Conservation (phyloP, 2,113 vertebrate species). For the Eulemur rufifrons region DNA sequence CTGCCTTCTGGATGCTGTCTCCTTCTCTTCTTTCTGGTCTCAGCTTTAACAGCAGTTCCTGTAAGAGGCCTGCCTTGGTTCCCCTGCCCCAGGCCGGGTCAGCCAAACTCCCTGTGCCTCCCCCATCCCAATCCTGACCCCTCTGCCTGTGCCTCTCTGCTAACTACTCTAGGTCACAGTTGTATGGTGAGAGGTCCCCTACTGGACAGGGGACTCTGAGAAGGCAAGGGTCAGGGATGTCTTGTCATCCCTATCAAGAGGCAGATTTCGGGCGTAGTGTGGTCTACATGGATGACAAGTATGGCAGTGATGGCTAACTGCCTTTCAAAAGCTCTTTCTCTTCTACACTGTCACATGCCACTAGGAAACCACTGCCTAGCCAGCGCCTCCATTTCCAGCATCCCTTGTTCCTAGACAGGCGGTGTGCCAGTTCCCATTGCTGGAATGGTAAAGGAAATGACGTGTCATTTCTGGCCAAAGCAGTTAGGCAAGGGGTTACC, state of each 20-base stretch:
- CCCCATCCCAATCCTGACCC: neutral
- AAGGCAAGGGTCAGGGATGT: neutral
- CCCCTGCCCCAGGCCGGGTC: neutral
- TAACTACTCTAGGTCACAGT: neutral
- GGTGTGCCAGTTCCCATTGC: neutral
- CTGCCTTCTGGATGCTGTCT: neutral
- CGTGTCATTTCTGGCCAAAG: neutral
- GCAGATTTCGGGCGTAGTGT: neutral
- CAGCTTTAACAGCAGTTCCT: neutral
- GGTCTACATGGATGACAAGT: neutral
- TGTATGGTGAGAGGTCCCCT: neutral
- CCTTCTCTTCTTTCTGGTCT: neutral
- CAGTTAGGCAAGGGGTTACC: neutral
- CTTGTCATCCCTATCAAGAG: neutral
- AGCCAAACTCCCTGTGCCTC: neutral
- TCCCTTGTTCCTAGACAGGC: neutral
- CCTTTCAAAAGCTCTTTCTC: neutral
- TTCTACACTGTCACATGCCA: neutral
- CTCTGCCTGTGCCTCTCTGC: neutral
- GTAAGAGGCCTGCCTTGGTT: too few species aligned
- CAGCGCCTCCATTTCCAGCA: neutral
- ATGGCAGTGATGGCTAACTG: neutral
- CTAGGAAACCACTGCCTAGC: neutral
- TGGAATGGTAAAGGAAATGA: neutral
- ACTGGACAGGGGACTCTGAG: neutral